Evolutionary conservation across 2,888 invertebrate species (phyloP), one percentile per base, ranked within the genome.

Genomic region (Ectropis crepuscularia): DNA sequence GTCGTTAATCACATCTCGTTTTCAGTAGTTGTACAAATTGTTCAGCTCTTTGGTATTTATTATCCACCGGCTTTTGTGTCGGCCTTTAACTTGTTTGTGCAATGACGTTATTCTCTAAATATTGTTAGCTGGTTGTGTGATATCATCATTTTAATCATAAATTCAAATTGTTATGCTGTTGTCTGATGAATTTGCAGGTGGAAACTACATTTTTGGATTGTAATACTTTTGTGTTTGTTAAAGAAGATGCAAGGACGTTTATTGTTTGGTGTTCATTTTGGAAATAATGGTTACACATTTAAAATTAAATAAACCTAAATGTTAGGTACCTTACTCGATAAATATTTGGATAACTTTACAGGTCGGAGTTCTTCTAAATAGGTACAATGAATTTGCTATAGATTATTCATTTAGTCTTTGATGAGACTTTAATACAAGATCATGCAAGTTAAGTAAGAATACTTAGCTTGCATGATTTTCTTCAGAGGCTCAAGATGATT

Each of bases 241-340:
- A 63, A 61, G 66, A 60, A 66, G 63, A 68, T 69, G 70, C 60
- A 70, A 61, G 65, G 64, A 67, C 62, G 48, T 16, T 10, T n/a
- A 38, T 41, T 2, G 12, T 50, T 50, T 50, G 11, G 7, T 41
- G 9, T 10, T 6, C 10, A 9, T n/a, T 28, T 41, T 28, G 16
- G 16, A 28, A 28, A 4, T 28, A 28, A 28, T 28, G 4, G 16
- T 28, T 4, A 5, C 0, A 11, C n/a, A 38, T 8, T 11, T 6
- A 48, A n/a, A 47, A 28, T 28, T 28, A 28, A 10, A 36, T 47
- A 10, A 4, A 8, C 5, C 6, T 37, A 37, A n/a, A 37, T 7
- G 6, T 28, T 36, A 28, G 16, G 1, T 28, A 28, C 16, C 16
- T 28, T 28, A 28, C 4, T 28, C 16, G 16, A 28, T 28, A 28